Conservation (phyloP, 2,113 vertebrate species). For the Proterorhinus semilunaris region DNA sequence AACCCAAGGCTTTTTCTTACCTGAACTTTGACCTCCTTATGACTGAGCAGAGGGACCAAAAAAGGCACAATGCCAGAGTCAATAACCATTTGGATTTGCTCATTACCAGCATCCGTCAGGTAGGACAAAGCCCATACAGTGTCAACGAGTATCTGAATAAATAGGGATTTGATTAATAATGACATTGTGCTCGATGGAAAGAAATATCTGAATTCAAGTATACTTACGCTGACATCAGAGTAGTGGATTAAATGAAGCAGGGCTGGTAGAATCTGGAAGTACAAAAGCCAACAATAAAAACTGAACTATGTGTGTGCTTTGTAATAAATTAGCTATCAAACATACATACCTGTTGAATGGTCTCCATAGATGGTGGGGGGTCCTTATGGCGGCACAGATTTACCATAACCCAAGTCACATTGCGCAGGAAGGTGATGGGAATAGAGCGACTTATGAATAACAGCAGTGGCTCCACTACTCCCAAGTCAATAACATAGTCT, state of each 20-base stretch:
- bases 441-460: conserved; percentile 99
- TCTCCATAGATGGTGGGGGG: conserved; percentile 97
- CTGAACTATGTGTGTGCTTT: background rate
- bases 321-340: too few relatives aligned
- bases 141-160: conserved; percentile 92
- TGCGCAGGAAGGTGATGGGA: conserved; percentile 98
- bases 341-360: conserved; percentile 91
- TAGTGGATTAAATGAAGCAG: conserved; percentile 97
- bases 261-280: conserved; percentile 90
- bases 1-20: conserved; percentile 65
- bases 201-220: background rate
- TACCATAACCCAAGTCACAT: conserved; percentile 99
- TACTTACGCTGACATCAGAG: conserved; percentile 98
- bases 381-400: conserved; percentile 99
- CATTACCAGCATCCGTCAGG: conserved; percentile 96
- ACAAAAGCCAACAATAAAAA: conserved; percentile 25
- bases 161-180: background rate
- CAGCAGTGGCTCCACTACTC: conserved; percentile 96
- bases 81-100: conserved; percentile 99
- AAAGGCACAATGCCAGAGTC: conserved; percentile 96
- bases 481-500: conserved; percentile 97
- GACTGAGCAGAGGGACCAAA: conserved; percentile 96
- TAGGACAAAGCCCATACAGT: conserved; percentile 99
- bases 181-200: background rate
- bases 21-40: conserved; percentile 99